Conservation (phyloP, 1,140 invertebrate species). For the Gryllus bimaculatus region DNA sequence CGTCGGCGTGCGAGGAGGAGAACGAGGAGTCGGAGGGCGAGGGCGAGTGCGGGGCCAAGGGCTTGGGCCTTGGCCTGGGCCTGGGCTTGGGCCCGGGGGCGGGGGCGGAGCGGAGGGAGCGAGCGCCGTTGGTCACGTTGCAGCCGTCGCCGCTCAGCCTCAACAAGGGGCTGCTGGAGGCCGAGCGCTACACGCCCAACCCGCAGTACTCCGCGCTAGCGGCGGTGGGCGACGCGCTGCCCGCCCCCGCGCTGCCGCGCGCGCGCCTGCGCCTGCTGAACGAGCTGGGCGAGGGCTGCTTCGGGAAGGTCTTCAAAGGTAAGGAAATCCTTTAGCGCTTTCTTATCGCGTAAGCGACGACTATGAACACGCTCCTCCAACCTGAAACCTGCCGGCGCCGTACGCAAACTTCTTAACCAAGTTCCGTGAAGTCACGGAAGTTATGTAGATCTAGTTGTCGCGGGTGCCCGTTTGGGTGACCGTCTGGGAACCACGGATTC, state of each 20-base stretch:
- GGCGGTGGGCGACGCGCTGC: slow-evolving; percentile 30
- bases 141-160: slow-evolving; percentile 44
- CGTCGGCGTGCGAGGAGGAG: background rate
- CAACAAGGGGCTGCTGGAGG: slow-evolving; percentile 49
- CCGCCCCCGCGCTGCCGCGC: slow-evolving; percentile 48
- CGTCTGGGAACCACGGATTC: too few relatives aligned
- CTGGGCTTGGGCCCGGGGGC: too few relatives aligned
- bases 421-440: too few relatives aligned
- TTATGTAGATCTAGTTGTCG: too few relatives aligned
- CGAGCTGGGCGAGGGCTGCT: slow-evolving; percentile 82
- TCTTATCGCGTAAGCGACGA: too few relatives aligned
- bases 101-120: background rate
- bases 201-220: slow-evolving; percentile 57
- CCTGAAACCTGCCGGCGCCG: too few relatives aligned
- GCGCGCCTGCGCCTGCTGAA: slow-evolving; percentile 51
- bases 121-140: slow-evolving; percentile 2
- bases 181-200: slow-evolving; percentile 65
- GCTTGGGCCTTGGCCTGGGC: too few relatives aligned
- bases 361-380: too few relatives aligned
- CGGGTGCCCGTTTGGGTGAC: too few relatives aligned
- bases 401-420: too few relatives aligned
- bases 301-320: slow-evolving; percentile 88
- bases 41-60: too few relatives aligned
- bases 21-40: background rate
- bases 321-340: too few relatives aligned